Conservation (phyloP, 1,140 invertebrate genomes). For the Caligus rogercresseyi region DNA sequence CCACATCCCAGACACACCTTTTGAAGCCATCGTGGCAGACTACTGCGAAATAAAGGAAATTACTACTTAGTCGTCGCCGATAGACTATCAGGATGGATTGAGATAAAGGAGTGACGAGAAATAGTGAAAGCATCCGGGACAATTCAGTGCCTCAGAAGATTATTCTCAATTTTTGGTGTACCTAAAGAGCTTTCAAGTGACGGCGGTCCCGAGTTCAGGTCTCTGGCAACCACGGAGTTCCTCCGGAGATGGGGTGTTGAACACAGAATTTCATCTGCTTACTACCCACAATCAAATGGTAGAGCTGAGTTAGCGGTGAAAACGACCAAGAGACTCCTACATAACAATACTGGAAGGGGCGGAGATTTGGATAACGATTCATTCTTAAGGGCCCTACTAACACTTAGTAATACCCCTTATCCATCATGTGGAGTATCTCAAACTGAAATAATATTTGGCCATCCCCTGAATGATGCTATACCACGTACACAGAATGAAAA, state of each 20-base stretch:
- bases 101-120: not conserved
- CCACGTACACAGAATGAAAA: not conserved
- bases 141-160: not conserved
- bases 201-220: no score
- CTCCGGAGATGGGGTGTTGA: not conserved
- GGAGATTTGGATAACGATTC: conserved; percentile 3
- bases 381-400: not conserved
- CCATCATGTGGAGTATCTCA: not conserved
- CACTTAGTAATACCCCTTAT: not conserved
- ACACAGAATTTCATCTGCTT: conserved; percentile 3
- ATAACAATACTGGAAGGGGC: not conserved
- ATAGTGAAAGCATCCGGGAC: not conserved
- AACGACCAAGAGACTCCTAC: conserved; percentile 1
- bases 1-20: not conserved
- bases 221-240: not conserved
- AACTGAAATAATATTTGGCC: conserved; percentile 11
- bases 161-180: conserved; percentile 5
- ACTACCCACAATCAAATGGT: not conserved
- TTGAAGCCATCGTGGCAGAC: conserved; percentile 1
- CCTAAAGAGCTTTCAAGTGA: no score
- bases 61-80: conserved; percentile 8
- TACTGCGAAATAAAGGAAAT: not conserved
- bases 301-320: conserved; percentile 7
- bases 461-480: not conserved
- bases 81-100: not conserved